phyloP scores from a whole-genome alignment of 2,797 vertebrate genomes.

The Propithecus perrieri region DNA sequence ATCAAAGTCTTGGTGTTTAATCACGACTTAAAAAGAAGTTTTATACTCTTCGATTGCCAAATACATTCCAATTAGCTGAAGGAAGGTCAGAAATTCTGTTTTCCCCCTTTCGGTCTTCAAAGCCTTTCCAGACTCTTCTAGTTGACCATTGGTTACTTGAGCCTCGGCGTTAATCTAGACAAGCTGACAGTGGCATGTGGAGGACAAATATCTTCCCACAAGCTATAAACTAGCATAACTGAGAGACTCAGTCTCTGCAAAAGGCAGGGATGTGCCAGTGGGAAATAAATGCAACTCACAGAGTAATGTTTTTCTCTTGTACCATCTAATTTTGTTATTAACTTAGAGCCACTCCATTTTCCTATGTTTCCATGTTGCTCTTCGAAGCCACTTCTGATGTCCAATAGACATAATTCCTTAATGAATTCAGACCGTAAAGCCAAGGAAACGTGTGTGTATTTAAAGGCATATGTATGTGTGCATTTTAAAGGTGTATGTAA shows the following conservation, averaged over 20 bases:
- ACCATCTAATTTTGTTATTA: background rate
- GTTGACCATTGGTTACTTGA: constrained; percentile 50
- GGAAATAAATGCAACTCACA: background rate
- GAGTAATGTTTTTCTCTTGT: background rate
- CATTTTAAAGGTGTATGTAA: background rate
- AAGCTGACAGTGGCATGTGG: constrained; percentile 27
- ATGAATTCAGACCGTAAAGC: background rate
- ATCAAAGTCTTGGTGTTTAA: constrained; percentile 86
- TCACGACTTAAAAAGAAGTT: constrained; percentile 84
- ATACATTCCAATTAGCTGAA: constrained; percentile 73
- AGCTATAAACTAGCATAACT: background rate
- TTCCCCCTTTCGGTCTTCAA: constrained; percentile 62
- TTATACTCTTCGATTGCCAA: constrained; percentile 75
- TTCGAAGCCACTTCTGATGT: background rate
- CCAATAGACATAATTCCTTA: background rate
- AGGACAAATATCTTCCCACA: background rate
- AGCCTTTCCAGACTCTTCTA: constrained; percentile 46
- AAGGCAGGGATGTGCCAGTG: background rate
- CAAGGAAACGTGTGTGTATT: background rate
- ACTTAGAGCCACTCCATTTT: constrained; percentile 19
- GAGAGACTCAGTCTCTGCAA: background rate
- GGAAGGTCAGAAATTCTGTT: constrained; percentile 64
- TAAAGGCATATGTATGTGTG: background rate
- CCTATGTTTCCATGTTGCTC: background rate
- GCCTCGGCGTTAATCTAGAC: constrained; percentile 29